Conservation (phyloP, 2,888 invertebrate genomes). For the Eupeodes luniger region DNA sequence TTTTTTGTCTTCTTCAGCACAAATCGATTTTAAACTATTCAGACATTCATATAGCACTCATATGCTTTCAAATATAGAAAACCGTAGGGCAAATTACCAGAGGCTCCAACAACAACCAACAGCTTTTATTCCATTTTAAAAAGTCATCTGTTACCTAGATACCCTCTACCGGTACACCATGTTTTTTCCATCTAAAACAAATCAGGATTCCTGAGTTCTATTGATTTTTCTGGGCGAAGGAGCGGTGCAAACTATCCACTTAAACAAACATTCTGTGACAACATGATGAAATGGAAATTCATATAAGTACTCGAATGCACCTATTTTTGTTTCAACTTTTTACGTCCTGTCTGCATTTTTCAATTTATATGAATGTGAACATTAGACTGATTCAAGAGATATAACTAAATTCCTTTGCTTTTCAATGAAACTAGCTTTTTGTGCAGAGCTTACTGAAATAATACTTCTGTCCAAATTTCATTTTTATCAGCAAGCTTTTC, state of each 20-base stretch:
- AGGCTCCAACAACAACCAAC: neutral
- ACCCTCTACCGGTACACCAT: neutral
- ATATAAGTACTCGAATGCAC: neutral
- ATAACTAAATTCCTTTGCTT: too few species aligned
- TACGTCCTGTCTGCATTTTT: constrained; percentile 1
- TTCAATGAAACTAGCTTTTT: too few species aligned
- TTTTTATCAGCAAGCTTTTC: too few species aligned
- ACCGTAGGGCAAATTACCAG: neutral
- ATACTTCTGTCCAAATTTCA: too few species aligned
- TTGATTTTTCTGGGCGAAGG: constrained; percentile 41
- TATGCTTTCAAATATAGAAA: too few species aligned
- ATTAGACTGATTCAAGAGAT: too few species aligned
- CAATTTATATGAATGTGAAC: neutral
- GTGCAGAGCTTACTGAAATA: too few species aligned
- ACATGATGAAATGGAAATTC: constrained; percentile 37
- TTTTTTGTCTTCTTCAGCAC: too few species aligned
- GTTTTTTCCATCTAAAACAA: constrained; percentile 5
- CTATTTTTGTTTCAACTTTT: neutral
- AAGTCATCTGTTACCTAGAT: neutral
- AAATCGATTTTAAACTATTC: too few species aligned
- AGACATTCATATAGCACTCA: neutral
- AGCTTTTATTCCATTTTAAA: neutral
- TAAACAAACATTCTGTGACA: constrained; percentile 16
- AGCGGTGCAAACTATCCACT: constrained; percentile 22
- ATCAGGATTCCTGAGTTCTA: constrained; percentile 17